Conservation (phyloP, 2,797 vertebrate genomes). For the Lateolabrax maculatus region DNA sequence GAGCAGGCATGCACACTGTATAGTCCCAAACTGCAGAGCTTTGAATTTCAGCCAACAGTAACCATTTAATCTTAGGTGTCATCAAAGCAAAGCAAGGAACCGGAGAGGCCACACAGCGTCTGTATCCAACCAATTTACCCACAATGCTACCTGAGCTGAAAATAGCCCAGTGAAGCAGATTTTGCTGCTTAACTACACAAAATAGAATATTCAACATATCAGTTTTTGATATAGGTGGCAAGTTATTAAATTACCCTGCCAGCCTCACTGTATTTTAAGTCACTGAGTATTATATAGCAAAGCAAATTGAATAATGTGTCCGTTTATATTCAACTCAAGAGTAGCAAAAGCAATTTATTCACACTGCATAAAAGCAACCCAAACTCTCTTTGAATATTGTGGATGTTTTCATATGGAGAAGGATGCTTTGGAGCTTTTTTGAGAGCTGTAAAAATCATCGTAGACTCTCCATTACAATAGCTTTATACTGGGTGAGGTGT, state of each 20-base stretch:
- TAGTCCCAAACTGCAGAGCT: conserved; percentile 63
- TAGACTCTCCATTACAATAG: conserved; percentile 44
- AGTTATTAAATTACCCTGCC: conserved; percentile 70
- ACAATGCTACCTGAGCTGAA: conserved; percentile 73
- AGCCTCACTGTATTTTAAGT: conserved; percentile 68
- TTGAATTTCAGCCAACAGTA: conserved; percentile 71
- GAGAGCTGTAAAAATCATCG: conserved; percentile 38
- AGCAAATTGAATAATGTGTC: conserved; percentile 79
- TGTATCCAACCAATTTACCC: conserved; percentile 81
- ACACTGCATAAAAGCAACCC: conserved; percentile 52
- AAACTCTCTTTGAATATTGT: conserved; percentile 51
- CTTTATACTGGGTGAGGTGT: conserved; percentile 12
- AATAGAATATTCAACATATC: conserved; percentile 76
- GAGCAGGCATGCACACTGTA: conserved; percentile 19
- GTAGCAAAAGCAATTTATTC: conserved; percentile 69
- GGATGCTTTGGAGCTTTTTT: conserved; percentile 31
- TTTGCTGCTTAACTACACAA: conserved; percentile 80
- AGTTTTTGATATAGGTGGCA: conserved; percentile 71
- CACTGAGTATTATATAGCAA: conserved; percentile 67
- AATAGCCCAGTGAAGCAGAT: conserved; percentile 74
- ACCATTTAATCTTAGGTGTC: conserved; percentile 80
- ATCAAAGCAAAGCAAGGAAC: conserved; percentile 72
- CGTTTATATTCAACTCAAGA: conserved; percentile 74
- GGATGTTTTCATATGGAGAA: conserved; percentile 48
- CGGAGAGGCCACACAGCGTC: conserved; percentile 66